Conservation (phyloP, 2,113 vertebrate species). For the Cnemophilus loriae region DNA sequence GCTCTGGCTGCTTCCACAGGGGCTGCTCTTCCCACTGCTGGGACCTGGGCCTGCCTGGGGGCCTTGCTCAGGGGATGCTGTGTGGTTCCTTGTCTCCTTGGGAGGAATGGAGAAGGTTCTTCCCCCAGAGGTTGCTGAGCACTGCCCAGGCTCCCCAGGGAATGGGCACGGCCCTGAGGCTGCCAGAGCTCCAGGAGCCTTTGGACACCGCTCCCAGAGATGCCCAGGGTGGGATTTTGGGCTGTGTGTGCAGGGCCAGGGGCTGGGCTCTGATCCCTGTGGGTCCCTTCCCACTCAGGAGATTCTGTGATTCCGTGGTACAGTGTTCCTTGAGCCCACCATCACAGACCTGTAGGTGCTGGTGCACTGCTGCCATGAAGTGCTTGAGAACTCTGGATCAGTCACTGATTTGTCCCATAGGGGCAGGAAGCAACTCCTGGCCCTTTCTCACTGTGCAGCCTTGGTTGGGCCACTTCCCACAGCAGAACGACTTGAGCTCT, state of each 20-base stretch:
- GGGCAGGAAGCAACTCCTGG: rapidly evolving
- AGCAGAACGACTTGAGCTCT: neutral
- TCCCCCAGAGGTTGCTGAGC: neutral
- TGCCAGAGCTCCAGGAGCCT: neutral
- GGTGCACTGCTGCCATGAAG: rapidly evolving
- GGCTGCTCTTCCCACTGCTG: neutral
- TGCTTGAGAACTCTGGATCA: neutral
- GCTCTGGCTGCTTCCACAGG: rapidly evolving
- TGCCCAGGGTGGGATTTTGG: neutral
- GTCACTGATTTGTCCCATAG: rapidly evolving
- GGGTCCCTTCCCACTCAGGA: neutral
- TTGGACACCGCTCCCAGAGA: rapidly evolving
- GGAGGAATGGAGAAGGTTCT: neutral
- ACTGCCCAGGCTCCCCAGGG: neutral
- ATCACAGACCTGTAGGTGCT: rapidly evolving
- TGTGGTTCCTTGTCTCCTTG: neutral
- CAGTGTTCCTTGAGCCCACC: neutral
- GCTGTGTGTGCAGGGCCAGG: neutral
- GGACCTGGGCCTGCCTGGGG: neutral
- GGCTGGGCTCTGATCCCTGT: neutral
- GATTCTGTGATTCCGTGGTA: rapidly evolving
- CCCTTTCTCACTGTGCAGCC: neutral
- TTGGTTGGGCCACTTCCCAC: neutral
- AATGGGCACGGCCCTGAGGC: rapidly evolving
- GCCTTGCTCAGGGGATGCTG: neutral